Evolutionary conservation across 1,140 invertebrate genomes (phyloP), one percentile per base, ranked within the genome.

Genomic region (Drosophila baimaii): DNA sequence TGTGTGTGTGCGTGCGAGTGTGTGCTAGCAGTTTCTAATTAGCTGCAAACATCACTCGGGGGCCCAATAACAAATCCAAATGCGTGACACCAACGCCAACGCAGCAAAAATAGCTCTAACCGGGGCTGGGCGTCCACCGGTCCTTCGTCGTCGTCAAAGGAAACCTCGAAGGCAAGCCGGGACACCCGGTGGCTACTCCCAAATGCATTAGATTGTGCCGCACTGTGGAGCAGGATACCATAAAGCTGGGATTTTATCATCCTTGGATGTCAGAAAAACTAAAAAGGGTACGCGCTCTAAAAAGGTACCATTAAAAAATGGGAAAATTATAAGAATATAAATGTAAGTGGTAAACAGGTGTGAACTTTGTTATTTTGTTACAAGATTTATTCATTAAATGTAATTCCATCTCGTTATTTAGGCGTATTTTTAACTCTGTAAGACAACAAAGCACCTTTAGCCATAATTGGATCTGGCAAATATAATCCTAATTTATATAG

Each of bases 31-130:
- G 57, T 88, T 86, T 86, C 71, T 86, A 86, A 86, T 88, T 86
- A 89, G 83, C 76, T 69, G 64, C 64, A 80, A 83, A 80, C 59
- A 65, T 66, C 71, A 89, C 79, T 83, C 84, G 61, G 59, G 76
- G 76, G 83, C 49, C 76, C 57, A 77, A 88, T 79, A 88, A 77
- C 83, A 77, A 74, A 79, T 54, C 79, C 58, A 59, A 72, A 46
- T 72, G 71, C 61, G 66, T 76, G 79, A 59, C 56, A 71, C 66
- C 57, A 49, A 46, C 27, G 68, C 76, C 79, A 44, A 73, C 75
- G 39, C 62, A 68, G 73, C 73, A 77, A 54, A 76, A 77, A 77
- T 77, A 49, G 73, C 47, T 44, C 39, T 46, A 58, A 58, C 29
- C 54, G 17, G 35, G 35, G 55, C 47, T 44, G 58, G 35, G 29